Percentiles rank a stretch among this genome's conserved stretches.
Evolutionary conservation across 2,888 invertebrate species (phyloP).

Genomic region (Coleophora flavipennella): DNA sequence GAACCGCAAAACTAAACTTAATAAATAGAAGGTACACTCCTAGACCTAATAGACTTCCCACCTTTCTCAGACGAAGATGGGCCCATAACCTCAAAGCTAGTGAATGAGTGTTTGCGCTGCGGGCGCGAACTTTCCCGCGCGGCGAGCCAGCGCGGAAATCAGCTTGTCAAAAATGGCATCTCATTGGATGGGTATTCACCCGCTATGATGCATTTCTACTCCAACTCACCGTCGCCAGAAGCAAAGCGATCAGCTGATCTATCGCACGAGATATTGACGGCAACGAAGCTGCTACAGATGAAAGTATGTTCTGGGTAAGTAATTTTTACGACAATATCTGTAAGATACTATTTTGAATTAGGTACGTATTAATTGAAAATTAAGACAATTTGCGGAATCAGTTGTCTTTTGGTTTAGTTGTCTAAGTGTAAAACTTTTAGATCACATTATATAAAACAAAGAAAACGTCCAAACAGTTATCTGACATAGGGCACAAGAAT

Average conservation of each 20-base stretch:
- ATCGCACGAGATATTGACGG: conserved; percentile 53
- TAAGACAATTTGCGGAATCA: no score
- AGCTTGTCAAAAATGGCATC: conserved; percentile 46
- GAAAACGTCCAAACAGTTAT: no score
- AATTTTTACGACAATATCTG: no score
- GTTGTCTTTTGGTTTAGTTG: no score
- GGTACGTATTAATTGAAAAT: no score
- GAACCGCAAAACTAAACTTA: no score
- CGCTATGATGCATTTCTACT: conserved; percentile 53
- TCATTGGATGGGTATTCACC: conserved; percentile 42
- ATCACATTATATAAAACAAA: no score
- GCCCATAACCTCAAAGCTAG: conserved; percentile 72
- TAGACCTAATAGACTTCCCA: no score
- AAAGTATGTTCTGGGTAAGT: conserved; percentile 45
- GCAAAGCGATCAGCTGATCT: conserved; percentile 40
- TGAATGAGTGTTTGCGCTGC: conserved; percentile 44
- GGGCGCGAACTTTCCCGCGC: conserved; percentile 49
- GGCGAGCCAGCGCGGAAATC: conserved; percentile 39
- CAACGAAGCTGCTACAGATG: conserved; percentile 57
- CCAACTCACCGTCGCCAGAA: conserved; percentile 36
- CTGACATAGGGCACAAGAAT: no score
- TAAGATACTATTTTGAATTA: no score
- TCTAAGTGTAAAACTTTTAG: no score
- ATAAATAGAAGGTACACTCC: no score
- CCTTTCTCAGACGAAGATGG: conserved; percentile 64